Percentiles rank a stretch among this genome's conserved stretches.
Conservation (phyloP, 2,888 invertebrate genomes). For the Ochropacha duplaris region DNA sequence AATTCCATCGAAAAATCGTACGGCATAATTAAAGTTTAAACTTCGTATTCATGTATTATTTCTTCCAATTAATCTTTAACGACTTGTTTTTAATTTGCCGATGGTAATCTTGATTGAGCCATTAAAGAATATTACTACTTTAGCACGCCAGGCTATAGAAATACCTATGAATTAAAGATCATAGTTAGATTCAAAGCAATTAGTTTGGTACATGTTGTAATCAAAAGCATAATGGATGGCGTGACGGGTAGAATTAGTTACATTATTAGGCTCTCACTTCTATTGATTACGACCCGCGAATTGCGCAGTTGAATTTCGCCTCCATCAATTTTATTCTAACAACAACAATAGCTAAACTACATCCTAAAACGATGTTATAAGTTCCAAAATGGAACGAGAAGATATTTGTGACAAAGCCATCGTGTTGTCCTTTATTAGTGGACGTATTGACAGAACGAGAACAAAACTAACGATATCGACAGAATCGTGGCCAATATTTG, state of each 20-base stretch:
- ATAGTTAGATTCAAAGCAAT: constrained; percentile 27
- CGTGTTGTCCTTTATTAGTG: constrained; percentile 63
- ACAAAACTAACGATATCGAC: constrained; percentile 69
- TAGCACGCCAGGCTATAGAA: not conserved
- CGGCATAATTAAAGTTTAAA: constrained; percentile 34
- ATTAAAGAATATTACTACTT: not conserved
- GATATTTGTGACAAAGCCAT: constrained; percentile 28
- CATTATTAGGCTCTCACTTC: constrained; percentile 44
- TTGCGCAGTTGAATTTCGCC: constrained; percentile 42
- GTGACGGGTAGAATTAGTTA: constrained; percentile 54
- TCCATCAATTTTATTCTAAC: constrained; percentile 32
- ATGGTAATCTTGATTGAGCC: constrained; percentile 1
- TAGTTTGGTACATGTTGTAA: constrained; percentile 34
- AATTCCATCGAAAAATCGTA: constrained; percentile 33
- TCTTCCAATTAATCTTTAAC: not conserved
- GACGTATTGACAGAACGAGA: constrained; percentile 72
- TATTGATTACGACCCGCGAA: constrained; percentile 49
- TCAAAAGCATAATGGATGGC: constrained; percentile 42
- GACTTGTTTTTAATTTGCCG: constrained; percentile 1
- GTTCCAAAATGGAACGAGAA: constrained; percentile 37
- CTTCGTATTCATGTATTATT: not conserved
- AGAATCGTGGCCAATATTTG: constrained; percentile 69
- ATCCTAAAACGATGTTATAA: constrained; percentile 31
- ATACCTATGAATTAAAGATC: constrained; percentile 11
- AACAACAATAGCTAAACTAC: constrained; percentile 18